These are phyloP conservation scores for Bombus haemorrhoidalis DNA, from an alignment of 1,140 invertebrate species.

Conservation along the genomic window DNA sequence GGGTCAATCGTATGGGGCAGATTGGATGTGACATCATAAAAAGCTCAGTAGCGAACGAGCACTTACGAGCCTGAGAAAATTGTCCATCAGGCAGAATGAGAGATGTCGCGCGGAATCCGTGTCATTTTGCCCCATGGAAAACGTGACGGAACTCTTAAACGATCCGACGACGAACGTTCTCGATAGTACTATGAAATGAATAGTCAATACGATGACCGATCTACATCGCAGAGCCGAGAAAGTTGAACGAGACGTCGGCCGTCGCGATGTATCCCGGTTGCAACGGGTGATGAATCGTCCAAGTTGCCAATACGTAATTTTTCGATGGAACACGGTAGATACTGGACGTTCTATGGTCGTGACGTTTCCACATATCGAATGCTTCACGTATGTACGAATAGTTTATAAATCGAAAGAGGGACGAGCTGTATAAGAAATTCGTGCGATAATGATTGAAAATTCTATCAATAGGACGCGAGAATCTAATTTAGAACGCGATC, in stretches of 20 bases:
- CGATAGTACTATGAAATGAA: not conserved
- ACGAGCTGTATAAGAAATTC: too few relatives aligned
- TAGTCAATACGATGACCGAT: not conserved
- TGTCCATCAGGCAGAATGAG: conserved; percentile 59
- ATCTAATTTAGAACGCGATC: conserved; percentile 30
- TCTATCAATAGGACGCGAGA: not conserved
- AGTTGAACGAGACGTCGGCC: not conserved
- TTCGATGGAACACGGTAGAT: not conserved
- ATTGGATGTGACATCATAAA: conserved; percentile 69
- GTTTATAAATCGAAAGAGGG: not conserved
- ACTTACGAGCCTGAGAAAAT: conserved; percentile 53
- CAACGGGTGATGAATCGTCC: not conserved
- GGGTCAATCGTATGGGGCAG: conserved; percentile 49
- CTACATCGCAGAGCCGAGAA: not conserved
- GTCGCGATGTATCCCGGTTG: too few relatives aligned
- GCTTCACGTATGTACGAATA: not conserved
- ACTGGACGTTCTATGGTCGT: not conserved
- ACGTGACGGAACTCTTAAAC: conserved; percentile 54
- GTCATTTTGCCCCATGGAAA: conserved; percentile 30
- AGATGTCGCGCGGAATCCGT: conserved; percentile 44
- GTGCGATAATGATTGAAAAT: not conserved
- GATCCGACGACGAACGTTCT: not conserved
- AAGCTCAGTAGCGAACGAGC: conserved; percentile 58
- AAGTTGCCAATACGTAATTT: conserved; percentile 19
- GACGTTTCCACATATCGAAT: not conserved